These are phyloP conservation scores for Drosophila albomicans DNA, from an alignment of 1,140 invertebrate species.

Conservation along the genomic window DNA sequence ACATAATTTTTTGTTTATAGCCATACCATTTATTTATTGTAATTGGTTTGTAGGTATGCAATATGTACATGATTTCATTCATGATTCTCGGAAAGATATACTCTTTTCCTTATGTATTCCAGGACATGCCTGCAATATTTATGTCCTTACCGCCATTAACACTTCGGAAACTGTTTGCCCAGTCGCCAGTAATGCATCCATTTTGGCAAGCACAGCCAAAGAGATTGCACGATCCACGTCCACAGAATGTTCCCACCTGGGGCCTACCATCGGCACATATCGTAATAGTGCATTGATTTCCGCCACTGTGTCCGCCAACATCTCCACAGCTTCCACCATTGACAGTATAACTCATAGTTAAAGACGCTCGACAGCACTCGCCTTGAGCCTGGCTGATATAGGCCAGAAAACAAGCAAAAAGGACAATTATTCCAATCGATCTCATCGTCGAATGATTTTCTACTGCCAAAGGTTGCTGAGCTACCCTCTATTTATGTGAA, in stretches of 20 bases:
- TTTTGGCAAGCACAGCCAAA: constrained; percentile 18
- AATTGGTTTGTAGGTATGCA: too few species aligned
- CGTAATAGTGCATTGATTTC: neutral
- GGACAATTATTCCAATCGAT: neutral
- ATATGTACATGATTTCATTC: too few species aligned
- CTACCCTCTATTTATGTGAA: too few species aligned
- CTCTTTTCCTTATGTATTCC: neutral
- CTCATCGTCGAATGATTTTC: constrained; percentile 6
- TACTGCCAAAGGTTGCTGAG: too few species aligned
- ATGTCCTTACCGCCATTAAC: neutral
- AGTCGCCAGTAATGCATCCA: constrained; percentile 28
- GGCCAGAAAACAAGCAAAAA: constrained; percentile 7
- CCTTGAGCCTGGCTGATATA: neutral
- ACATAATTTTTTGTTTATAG: too few species aligned
- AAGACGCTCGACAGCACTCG: neutral
- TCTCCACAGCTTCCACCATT: neutral
- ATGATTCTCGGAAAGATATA: too few species aligned
- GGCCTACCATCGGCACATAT: constrained; percentile 28
- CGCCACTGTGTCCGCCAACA: neutral
- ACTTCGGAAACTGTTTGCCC: constrained; percentile 11
- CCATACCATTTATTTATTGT: too few species aligned
- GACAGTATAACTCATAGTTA: neutral
- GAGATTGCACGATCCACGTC: constrained; percentile 27
- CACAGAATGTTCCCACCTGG: constrained; percentile 23
- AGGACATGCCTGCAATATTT: neutral